Evolutionary conservation across 2,797 vertebrate species (phyloP).

Genomic region (Prionace glauca): DNA sequence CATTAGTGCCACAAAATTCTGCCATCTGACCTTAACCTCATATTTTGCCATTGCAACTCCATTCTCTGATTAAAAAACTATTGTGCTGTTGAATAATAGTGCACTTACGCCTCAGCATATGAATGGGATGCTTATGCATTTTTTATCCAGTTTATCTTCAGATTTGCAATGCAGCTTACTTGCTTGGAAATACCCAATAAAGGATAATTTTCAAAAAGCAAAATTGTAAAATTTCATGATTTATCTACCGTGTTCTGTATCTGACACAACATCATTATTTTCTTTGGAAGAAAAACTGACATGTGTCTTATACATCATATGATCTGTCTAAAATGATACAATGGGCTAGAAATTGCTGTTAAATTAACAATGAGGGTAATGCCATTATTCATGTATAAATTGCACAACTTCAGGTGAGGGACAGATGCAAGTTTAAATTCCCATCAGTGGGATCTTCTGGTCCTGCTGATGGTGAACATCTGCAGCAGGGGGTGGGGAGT

Average conservation of each 20-base stretch:
- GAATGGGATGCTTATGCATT: neutral
- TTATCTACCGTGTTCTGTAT: neutral
- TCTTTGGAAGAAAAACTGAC: neutral
- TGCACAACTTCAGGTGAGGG: neutral
- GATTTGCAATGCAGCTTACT: neutral
- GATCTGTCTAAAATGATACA: neutral
- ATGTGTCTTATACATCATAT: neutral
- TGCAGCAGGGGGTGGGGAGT: too few species aligned
- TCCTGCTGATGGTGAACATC: too few species aligned
- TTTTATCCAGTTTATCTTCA: slow-evolving; percentile 21
- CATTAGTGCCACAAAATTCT: neutral
- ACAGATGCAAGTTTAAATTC: neutral
- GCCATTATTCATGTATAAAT: neutral
- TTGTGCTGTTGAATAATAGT: slow-evolving; percentile 29
- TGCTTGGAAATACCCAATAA: neutral
- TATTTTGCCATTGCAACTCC: neutral
- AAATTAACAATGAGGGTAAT: neutral
- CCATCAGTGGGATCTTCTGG: too few species aligned
- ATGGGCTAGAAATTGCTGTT: neutral
- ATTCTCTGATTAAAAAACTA: slow-evolving; percentile 18
- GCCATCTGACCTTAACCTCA: neutral
- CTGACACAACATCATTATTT: neutral
- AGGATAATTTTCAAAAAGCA: neutral
- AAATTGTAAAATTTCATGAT: neutral
- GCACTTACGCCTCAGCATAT: neutral